These are phyloP conservation scores for Acanthosepion pharaonis DNA, from an alignment of 2,888 invertebrate genomes.

Conservation along the genomic window DNA sequence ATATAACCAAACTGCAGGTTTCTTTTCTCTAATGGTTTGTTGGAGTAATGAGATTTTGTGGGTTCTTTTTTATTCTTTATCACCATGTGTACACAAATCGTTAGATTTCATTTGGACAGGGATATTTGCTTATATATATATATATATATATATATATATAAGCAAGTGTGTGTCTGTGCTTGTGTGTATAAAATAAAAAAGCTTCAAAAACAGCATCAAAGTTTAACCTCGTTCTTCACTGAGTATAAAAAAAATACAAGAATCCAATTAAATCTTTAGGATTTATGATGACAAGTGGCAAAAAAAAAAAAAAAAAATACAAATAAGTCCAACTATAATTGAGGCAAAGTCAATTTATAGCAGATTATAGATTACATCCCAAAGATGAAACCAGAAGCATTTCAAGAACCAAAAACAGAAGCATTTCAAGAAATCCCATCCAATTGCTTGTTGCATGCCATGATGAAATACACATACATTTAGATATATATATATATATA, in stretches of 20 bases:
- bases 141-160: conserved; percentile 35
- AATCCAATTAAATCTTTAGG: conserved; percentile 33
- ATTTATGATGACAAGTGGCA: background rate
- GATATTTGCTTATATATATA: conserved; percentile 1
- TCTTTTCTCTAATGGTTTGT: no score
- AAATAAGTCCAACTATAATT: background rate
- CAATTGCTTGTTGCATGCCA: background rate
- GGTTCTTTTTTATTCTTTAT: no score
- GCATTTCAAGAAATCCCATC: background rate
- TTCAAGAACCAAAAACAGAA: background rate
- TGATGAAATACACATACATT: background rate
- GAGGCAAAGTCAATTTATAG: conserved; percentile 11
- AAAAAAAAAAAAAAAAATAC: background rate
- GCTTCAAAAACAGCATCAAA: background rate
- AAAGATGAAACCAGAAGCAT: background rate
- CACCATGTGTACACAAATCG: no score
- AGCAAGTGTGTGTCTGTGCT: background rate
- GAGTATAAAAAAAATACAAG: background rate
- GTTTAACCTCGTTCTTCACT: background rate
- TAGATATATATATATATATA: no score
- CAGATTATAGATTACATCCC: background rate
- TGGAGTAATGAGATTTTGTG: no score
- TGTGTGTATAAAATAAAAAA: background rate
- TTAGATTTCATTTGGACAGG: no score
- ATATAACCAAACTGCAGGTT: no score